Evolutionary conservation across 2,113 vertebrate genomes (phyloP).

Genomic region (Suricata suricatta): DNA sequence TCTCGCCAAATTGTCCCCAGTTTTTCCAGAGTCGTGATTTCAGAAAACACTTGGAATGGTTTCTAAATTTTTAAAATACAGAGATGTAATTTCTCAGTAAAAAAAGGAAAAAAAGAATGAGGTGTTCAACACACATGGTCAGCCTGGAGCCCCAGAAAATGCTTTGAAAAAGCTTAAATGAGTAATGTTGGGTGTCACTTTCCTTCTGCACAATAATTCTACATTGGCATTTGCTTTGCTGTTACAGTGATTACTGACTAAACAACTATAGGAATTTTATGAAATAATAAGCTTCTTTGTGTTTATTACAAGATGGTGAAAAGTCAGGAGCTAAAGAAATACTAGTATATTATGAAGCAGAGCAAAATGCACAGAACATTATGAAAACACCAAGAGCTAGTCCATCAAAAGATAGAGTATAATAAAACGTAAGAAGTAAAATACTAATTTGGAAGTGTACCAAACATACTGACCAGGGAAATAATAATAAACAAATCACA

Average conservation of each 20-base stretch:
- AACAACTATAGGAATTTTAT: neutral
- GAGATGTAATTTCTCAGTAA: neutral
- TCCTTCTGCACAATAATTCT: neutral
- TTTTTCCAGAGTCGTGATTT: slow-evolving; percentile 26
- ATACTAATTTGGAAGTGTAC: neutral
- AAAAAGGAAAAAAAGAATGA: neutral
- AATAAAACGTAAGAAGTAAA: neutral
- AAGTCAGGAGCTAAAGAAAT: neutral
- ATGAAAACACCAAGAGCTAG: neutral
- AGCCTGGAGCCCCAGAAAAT: neutral
- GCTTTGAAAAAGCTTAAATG: neutral
- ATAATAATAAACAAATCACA: neutral
- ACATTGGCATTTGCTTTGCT: neutral
- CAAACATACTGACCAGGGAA: neutral
- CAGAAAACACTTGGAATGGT: slow-evolving; percentile 28
- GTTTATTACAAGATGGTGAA: neutral
- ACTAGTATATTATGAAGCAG: neutral
- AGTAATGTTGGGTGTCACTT: neutral
- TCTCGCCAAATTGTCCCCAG: neutral
- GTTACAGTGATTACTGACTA: neutral
- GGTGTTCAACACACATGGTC: neutral
- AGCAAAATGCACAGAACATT: neutral
- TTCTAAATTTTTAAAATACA: neutral
- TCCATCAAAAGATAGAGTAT: neutral
- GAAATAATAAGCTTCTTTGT: neutral